Percentiles rank a stretch among this genome's conserved stretches.
These are phyloP conservation scores for Malurus alboscapulatus DNA, from an alignment of 2,113 vertebrate genomes.

Conservation along the genomic window DNA sequence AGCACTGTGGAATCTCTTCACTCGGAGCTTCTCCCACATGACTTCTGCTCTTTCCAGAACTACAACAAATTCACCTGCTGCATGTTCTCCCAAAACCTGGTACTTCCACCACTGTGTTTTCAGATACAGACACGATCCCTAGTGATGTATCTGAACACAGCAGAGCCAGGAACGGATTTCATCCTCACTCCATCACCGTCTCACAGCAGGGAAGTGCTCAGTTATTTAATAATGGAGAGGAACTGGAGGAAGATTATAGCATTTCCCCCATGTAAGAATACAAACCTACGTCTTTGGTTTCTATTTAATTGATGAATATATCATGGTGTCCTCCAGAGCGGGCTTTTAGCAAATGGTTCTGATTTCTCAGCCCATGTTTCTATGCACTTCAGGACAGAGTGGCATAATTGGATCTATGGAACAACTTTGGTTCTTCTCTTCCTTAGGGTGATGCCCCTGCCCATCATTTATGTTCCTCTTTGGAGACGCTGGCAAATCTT, in stretches of 20 bases:
- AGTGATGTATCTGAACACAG: neutral
- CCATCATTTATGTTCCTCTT: neutral
- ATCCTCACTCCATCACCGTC: neutral
- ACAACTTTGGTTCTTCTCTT: neutral
- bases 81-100: neutral
- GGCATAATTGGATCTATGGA: neutral
- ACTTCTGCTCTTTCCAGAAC: neutral
- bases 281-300: neutral
- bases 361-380: neutral
- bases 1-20: neutral
- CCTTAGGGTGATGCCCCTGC: neutral
- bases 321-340: neutral
- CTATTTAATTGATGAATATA: neutral
- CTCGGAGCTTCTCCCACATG: accelerated
- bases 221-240: neutral
- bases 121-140: neutral
- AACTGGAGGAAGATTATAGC: neutral
- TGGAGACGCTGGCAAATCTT: neutral
- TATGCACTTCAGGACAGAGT: neutral
- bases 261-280: neutral
- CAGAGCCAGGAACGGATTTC: neutral
- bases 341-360: neutral
- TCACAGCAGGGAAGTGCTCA: neutral
- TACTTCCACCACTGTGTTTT: neutral
- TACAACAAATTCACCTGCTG: neutral